Percentiles rank a stretch among this genome's conserved stretches.
Evolutionary conservation across 1,140 invertebrate species (phyloP).

Genomic region (Sminthurides bifidus): DNA sequence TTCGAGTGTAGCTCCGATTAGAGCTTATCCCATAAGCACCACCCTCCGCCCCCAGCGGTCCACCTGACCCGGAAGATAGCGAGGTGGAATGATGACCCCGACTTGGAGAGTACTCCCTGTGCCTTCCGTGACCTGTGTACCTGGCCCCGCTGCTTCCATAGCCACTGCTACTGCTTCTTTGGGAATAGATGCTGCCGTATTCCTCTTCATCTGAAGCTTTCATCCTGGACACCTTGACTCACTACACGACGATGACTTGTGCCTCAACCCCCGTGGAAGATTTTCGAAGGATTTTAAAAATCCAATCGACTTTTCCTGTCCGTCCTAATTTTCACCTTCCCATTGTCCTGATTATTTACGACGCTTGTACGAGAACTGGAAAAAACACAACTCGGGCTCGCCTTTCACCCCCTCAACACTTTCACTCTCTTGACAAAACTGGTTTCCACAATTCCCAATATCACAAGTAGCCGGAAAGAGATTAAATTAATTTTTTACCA

Average conservation of each 20-base stretch:
- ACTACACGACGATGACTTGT: too few relatives aligned
- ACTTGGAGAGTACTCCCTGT: constrained; percentile 31
- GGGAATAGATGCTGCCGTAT: constrained; percentile 28
- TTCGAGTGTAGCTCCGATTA: constrained; percentile 17
- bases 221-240: too few relatives aligned
- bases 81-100: constrained; percentile 21
- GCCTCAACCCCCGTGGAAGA: too few relatives aligned
- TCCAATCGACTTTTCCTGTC: background rate
- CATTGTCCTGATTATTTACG: too few relatives aligned
- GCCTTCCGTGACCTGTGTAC: too few relatives aligned
- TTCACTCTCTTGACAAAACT: too few relatives aligned
- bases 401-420: background rate
- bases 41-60: too few relatives aligned
- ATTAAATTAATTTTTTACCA: too few relatives aligned
- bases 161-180: background rate
- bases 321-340: background rate
- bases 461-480: too few relatives aligned
- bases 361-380: background rate
- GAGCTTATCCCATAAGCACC: constrained; percentile 14
- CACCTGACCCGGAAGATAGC: constrained; percentile 11
- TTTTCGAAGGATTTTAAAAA: too few relatives aligned
- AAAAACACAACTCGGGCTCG: background rate
- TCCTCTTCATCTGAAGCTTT: constrained; percentile 30
- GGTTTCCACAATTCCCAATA: too few relatives aligned
- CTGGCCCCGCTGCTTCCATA: background rate